phyloP scores from a whole-genome alignment of 2,888 invertebrate genomes.

The Mystacides longicornis region DNA sequence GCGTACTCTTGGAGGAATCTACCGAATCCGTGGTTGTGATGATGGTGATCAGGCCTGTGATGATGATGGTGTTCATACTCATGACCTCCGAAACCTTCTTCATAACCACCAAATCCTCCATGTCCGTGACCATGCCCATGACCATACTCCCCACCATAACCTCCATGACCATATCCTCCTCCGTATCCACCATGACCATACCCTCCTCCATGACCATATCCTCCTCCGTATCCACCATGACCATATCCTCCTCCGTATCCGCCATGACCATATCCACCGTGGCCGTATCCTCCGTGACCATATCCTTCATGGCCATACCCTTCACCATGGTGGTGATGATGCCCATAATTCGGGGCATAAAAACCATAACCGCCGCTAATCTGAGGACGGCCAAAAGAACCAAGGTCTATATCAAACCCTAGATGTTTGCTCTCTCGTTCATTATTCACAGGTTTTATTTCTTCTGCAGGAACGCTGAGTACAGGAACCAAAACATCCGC shows the following conservation, averaged over 20 bases:
- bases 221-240: constrained; percentile 3
- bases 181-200: not conserved
- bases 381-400: not conserved
- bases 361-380: not conserved
- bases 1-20: constrained; percentile 9
- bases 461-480: not conserved
- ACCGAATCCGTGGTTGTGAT: constrained; percentile 14
- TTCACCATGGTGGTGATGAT: not conserved
- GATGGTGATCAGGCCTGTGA: not conserved
- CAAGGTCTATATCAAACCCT: constrained; percentile 6
- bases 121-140: constrained; percentile 10
- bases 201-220: not conserved
- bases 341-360: not conserved
- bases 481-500: not conserved
- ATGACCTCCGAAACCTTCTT: constrained; percentile 5
- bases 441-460: not conserved
- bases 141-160: not conserved
- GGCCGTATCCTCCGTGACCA: constrained; percentile 7
- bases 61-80: constrained; percentile 4
- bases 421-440: constrained; percentile 8
- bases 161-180: not conserved
- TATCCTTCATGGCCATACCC: constrained; percentile 1
- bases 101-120: not conserved
- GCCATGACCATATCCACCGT: constrained; percentile 8
- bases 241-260: constrained; percentile 7